Percentiles rank a stretch among this genome's conserved stretches.
Conservation (phyloP, 1,140 invertebrate genomes). For the Bombus huntii region DNA sequence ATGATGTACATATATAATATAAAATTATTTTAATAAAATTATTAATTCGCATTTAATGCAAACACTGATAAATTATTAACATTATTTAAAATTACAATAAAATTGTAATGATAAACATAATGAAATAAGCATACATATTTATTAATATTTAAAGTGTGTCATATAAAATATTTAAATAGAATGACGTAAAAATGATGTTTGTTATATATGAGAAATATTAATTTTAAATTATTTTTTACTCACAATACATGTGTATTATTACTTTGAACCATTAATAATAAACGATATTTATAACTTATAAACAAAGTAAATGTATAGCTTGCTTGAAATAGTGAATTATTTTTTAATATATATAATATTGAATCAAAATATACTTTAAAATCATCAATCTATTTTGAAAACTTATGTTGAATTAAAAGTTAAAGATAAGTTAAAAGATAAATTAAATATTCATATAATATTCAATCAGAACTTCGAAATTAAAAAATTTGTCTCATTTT, state of each 20-base stretch:
- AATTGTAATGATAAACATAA: background rate
- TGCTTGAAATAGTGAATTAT: background rate
- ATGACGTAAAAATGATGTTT: background rate
- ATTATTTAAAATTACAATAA: background rate
- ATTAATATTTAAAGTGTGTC: background rate
- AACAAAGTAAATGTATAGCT: background rate
- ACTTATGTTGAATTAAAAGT: background rate
- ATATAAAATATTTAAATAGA: background rate
- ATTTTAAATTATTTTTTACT: background rate
- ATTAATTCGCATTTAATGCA: background rate
- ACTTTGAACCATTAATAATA: background rate
- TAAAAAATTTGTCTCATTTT: background rate
- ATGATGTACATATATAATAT: background rate
- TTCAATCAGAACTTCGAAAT: background rate
- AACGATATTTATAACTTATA: background rate
- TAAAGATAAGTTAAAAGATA: background rate
- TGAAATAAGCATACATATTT: background rate
- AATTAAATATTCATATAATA: background rate
- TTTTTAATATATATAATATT: background rate
- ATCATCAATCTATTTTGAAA: background rate
- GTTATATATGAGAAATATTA: background rate
- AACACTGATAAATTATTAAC: background rate
- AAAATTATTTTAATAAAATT: background rate
- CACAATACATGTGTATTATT: slow-evolving; percentile 9
- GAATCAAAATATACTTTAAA: background rate